A percentile compares a stretch with the other conserved stretches of the same genome.
Conservation (phyloP, 2,888 invertebrate species). For the Ephialtes manifestator region DNA sequence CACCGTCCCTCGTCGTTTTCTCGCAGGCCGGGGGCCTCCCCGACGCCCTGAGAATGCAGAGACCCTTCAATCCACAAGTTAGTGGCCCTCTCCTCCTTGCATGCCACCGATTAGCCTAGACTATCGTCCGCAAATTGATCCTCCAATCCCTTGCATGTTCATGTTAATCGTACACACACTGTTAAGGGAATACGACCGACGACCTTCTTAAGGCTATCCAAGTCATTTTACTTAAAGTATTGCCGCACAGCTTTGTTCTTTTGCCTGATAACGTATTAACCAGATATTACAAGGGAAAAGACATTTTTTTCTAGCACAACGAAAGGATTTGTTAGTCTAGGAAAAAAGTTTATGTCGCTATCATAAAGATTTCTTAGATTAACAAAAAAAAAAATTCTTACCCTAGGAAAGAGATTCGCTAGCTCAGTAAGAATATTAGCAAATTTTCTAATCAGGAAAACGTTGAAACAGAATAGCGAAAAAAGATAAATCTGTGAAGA, state of each 20-base stretch:
- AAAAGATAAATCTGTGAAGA: too few species aligned
- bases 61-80: constrained; percentile 92
- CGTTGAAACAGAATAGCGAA: too few species aligned
- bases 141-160: constrained; percentile 24
- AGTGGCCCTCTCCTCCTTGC: constrained; percentile 79
- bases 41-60: constrained; percentile 91
- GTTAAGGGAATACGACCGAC: not conserved
- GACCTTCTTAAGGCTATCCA: not conserved
- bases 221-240: constrained; percentile 3
- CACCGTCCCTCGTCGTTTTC: constrained; percentile 91
- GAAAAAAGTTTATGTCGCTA: too few species aligned
- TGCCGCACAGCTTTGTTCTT: not conserved
- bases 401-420: too few species aligned
- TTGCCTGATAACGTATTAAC: not conserved
- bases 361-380: too few species aligned
- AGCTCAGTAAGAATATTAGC: too few species aligned
- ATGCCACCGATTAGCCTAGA: constrained; percentile 49
- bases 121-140: constrained; percentile 14
- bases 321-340: too few species aligned
- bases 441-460: too few species aligned
- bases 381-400: too few species aligned
- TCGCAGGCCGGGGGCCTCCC: constrained; percentile 92
- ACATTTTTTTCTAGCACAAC: too few species aligned
- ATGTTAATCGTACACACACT: constrained; percentile 4
- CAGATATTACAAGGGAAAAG: not conserved